Conservation (phyloP, 2,113 vertebrate genomes). For the Limanda limanda region DNA sequence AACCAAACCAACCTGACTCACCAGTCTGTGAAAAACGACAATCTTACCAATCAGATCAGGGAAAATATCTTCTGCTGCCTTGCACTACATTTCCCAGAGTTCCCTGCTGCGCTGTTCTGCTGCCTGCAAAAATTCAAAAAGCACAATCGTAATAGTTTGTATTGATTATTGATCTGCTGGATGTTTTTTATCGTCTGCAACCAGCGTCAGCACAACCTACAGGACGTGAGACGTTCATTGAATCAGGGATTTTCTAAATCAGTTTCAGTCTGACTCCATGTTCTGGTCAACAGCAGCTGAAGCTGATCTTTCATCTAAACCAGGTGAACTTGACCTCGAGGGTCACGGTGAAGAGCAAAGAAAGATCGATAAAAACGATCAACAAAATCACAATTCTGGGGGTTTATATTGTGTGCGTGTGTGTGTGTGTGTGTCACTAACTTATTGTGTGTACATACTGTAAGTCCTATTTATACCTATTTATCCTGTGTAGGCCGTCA, state of each 20-base stretch:
- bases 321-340: neutral
- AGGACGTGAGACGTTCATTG: neutral
- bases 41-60: constrained; percentile 65
- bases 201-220: constrained; percentile 26
- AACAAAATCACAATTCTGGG: constrained; percentile 43
- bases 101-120: constrained; percentile 26
- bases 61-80: constrained; percentile 51
- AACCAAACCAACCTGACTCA: constrained; percentile 22
- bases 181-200: constrained; percentile 46
- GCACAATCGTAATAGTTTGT: constrained; percentile 50
- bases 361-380: neutral
- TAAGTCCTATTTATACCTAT: constrained; percentile 70
- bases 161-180: constrained; percentile 41
- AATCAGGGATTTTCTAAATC: constrained; percentile 41
- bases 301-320: neutral
- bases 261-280: constrained; percentile 46
- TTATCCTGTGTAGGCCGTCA: constrained; percentile 75
- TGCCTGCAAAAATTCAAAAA: constrained; percentile 41
- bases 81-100: constrained; percentile 69
- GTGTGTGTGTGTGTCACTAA: constrained; percentile 46
- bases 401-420: constrained; percentile 8
- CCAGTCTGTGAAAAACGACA: constrained; percentile 49
- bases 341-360: neutral
- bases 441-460: constrained; percentile 73
- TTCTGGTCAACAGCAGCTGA: constrained; percentile 3